phyloP scores from a whole-genome alignment of 2,888 invertebrate genomes.

The Zelleria hepariella region DNA sequence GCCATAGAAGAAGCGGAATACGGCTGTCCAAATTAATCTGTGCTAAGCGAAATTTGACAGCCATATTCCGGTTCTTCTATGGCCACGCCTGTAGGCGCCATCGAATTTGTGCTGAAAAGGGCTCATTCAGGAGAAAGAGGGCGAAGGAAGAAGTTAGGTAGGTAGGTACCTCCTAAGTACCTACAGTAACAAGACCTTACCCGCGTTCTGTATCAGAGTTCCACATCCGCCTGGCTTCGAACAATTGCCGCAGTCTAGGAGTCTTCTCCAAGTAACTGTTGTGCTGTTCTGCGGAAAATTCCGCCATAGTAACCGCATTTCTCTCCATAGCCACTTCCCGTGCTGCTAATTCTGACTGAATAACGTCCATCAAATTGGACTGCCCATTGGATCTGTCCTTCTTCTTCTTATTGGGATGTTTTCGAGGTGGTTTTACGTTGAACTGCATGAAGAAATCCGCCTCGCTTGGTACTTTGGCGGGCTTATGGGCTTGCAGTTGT shows the following conservation, averaged over 20 bases:
- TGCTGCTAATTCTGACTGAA: slow-evolving; percentile 40
- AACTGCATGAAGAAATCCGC: slow-evolving; percentile 47
- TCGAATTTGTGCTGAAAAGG: no score
- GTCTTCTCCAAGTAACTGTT: slow-evolving; percentile 26
- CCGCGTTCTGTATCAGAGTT: slow-evolving; percentile 34
- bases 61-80: no score
- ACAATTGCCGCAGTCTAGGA: slow-evolving; percentile 18
- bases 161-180: no score
- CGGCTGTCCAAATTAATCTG: no score
- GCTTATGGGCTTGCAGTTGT: slow-evolving; percentile 18
- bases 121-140: no score
- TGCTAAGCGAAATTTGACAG: no score
- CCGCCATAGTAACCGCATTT: slow-evolving; percentile 31
- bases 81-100: no score
- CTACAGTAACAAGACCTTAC: slow-evolving; percentile 22
- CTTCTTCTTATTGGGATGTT: slow-evolving; percentile 34
- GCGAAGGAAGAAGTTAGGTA: no score
- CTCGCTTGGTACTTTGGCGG: slow-evolving; percentile 26
- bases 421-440: slow-evolving; percentile 26
- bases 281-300: slow-evolving; percentile 21
- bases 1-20: no score
- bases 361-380: slow-evolving; percentile 43
- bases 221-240: slow-evolving; percentile 17
- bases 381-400: slow-evolving; percentile 20
- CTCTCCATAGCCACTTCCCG: slow-evolving; percentile 28